These are phyloP conservation scores for Platalea minor DNA, from an alignment of 2,797 vertebrate species.

Conservation along the genomic window DNA sequence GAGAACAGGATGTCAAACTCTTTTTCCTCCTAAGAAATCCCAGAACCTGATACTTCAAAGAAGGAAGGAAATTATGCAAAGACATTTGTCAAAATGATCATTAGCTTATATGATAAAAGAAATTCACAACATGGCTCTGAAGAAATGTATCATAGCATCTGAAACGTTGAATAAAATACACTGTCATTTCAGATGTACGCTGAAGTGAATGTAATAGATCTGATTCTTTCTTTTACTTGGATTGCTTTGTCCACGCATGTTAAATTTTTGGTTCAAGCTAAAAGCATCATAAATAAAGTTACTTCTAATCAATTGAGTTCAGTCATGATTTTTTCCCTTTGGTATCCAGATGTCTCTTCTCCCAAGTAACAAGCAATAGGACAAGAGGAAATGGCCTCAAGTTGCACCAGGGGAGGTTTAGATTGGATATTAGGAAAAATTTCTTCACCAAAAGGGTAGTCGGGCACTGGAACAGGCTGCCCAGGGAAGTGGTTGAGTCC, in stretches of 20 bases:
- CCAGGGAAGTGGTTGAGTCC: no score
- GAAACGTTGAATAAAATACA: not conserved
- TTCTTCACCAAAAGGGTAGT: no score
- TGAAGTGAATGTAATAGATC: not conserved
- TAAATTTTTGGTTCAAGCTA: not conserved
- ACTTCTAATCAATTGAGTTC: not conserved
- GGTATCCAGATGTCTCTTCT: not conserved
- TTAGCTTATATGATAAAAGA: not conserved
- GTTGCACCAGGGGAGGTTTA: no score
- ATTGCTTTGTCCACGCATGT: not conserved
- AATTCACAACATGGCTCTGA: not conserved
- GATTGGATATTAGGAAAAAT: no score
- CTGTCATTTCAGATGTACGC: not conserved
- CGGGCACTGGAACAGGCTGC: no score
- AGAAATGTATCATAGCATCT: not conserved
- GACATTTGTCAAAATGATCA: slow-evolving; percentile 15
- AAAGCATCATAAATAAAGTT: not conserved
- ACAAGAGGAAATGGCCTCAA: no score
- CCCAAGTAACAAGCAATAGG: no score
- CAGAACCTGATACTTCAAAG: not conserved
- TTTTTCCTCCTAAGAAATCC: not conserved
- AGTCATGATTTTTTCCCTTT: not conserved
- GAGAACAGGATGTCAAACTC: not conserved
- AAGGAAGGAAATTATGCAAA: not conserved
- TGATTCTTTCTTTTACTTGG: not conserved